Conservation (phyloP, 2,888 invertebrate genomes). For the Tenthredo scrophulariae region DNA sequence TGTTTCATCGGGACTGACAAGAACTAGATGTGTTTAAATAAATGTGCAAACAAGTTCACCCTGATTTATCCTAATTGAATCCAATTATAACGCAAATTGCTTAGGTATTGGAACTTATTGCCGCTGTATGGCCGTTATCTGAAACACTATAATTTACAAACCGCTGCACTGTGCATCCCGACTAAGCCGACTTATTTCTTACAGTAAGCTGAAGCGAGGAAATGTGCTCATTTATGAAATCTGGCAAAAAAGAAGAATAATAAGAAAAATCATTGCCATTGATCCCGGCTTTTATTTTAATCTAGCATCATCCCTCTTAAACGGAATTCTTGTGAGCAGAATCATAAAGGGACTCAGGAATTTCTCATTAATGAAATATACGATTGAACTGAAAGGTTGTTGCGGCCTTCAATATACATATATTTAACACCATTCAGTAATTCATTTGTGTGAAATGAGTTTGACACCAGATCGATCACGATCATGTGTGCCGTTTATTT, state of each 20-base stretch:
- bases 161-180: not conserved
- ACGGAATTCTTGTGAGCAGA: not conserved
- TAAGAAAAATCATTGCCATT: too few relatives aligned
- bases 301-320: not conserved
- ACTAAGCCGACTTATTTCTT: conserved; percentile 1
- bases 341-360: not conserved
- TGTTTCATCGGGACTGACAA: not conserved
- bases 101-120: conserved; percentile 46
- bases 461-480: not conserved
- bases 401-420: not conserved
- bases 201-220: not conserved
- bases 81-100: conserved; percentile 61
- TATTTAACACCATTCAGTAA: not conserved
- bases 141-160: not conserved
- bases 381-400: not conserved
- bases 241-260: not conserved
- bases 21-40: not conserved
- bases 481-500: too few relatives aligned
- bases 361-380: conserved; percentile 20
- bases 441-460: conserved; percentile 9
- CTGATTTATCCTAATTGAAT: conserved; percentile 64
- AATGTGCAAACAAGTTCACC: conserved; percentile 45
- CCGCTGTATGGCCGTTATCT: not conserved
- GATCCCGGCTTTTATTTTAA: not conserved
- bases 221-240: not conserved